phyloP scores from a whole-genome alignment of 2,113 vertebrate genomes.

The Irena cyanogastra region DNA sequence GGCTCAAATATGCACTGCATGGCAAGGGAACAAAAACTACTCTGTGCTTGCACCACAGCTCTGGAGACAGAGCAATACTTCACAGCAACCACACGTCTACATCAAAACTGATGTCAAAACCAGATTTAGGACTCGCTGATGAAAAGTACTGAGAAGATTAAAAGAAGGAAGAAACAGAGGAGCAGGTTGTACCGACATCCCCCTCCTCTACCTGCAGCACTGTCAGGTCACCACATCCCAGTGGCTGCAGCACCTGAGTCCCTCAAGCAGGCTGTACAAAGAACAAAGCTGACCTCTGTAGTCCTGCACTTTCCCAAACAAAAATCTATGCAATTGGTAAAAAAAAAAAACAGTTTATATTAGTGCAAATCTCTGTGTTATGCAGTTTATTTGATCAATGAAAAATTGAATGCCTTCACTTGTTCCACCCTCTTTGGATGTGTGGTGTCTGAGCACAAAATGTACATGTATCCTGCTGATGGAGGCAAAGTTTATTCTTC shows the following conservation, averaged over 20 bases:
- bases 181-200: not conserved
- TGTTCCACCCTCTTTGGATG: not conserved
- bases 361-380: not conserved
- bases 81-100: not conserved
- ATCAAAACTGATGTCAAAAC: not conserved
- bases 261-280: not conserved
- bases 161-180: not conserved
- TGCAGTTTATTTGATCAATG: not conserved
- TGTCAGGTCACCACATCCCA: not conserved
- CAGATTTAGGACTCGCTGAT: not conserved
- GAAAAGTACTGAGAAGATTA: not conserved
- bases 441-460: not conserved
- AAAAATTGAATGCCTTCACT: not conserved
- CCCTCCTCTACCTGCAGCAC: not conserved
- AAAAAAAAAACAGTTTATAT: not conserved
- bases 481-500: not conserved
- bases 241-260: not conserved
- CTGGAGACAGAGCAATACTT: conserved; percentile 10
- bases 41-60: not conserved
- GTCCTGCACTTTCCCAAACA: not conserved
- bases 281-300: not conserved
- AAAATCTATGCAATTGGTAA: not conserved
- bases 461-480: not conserved
- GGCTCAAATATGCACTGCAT: not conserved
- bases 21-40: conserved; percentile 29